Conservation (phyloP, 2,797 vertebrate genomes). For the Poecilia wingei region DNA sequence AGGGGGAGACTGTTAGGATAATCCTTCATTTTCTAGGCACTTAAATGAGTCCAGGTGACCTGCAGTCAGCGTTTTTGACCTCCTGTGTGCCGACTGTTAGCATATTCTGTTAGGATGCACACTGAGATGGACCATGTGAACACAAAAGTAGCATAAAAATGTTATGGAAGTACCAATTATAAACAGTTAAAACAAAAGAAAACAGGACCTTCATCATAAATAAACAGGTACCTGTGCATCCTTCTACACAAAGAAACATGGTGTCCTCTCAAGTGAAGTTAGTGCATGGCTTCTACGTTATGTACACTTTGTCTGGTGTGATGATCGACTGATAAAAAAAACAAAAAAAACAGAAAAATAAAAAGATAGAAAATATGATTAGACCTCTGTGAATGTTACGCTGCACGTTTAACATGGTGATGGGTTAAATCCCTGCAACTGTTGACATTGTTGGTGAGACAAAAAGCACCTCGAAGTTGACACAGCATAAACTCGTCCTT, state of each 20-base stretch:
- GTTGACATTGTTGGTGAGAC: slow-evolving; percentile 39
- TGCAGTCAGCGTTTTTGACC: slow-evolving; percentile 59
- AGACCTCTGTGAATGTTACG: slow-evolving; percentile 62
- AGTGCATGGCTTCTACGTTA: slow-evolving; percentile 83
- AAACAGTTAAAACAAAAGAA: slow-evolving; percentile 56
- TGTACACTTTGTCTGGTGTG: slow-evolving; percentile 70
- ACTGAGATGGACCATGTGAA: slow-evolving; percentile 58
- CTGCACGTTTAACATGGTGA: slow-evolving; percentile 50
- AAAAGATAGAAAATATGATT: slow-evolving; percentile 54
- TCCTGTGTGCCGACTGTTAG: slow-evolving; percentile 59
- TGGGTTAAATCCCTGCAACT: slow-evolving; percentile 44
- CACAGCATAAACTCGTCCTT: slow-evolving; percentile 52
- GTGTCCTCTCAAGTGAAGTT: slow-evolving; percentile 76
- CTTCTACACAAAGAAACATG: slow-evolving; percentile 74
- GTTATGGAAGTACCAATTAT: slow-evolving; percentile 67
- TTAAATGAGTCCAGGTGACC: slow-evolving; percentile 77
- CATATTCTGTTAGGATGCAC: slow-evolving; percentile 44
- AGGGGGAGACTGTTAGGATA: slow-evolving; percentile 67
- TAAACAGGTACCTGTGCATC: slow-evolving; percentile 80
- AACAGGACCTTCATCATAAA: slow-evolving; percentile 82
- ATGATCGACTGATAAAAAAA: slow-evolving; percentile 41
- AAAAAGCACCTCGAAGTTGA: slow-evolving; percentile 73
- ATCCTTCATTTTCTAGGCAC: slow-evolving; percentile 98
- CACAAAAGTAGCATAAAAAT: slow-evolving; percentile 44
- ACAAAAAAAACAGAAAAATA: slow-evolving; percentile 38